Evolutionary conservation across 1,140 invertebrate genomes (phyloP).

Genomic region (Drosophila kikkawai): DNA sequence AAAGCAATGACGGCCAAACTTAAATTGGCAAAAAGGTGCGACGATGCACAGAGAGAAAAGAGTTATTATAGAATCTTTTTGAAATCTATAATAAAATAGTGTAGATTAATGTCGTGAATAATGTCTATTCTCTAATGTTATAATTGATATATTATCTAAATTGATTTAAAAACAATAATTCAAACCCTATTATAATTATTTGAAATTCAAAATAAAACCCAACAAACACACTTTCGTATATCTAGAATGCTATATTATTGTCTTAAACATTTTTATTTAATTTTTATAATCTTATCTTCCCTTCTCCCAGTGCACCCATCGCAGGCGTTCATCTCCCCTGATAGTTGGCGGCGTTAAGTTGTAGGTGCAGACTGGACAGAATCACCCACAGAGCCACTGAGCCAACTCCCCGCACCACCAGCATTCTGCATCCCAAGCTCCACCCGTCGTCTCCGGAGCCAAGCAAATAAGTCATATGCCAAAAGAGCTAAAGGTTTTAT

Average conservation of each 20-base stretch:
- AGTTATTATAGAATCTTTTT: neutral
- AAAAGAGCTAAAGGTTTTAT: slow-evolving; percentile 52
- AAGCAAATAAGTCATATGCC: slow-evolving; percentile 79
- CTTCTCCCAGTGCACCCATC: slow-evolving; percentile 18
- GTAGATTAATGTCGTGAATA: no score
- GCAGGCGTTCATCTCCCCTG: slow-evolving; percentile 44
- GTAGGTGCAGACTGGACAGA: slow-evolving; percentile 78
- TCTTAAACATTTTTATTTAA: no score
- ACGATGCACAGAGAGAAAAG: slow-evolving; percentile 21
- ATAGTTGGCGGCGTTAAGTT: slow-evolving; percentile 75
- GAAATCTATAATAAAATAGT: neutral
- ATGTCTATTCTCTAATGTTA: no score
- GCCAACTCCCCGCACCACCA: slow-evolving; percentile 24
- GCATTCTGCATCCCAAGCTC: slow-evolving; percentile 4
- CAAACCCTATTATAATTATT: no score
- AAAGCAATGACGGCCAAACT: slow-evolving; percentile 45
- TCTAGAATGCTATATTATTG: no score
- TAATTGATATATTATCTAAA: no score
- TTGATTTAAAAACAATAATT: no score
- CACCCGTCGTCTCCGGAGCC: slow-evolving; percentile 15
- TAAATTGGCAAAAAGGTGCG: slow-evolving; percentile 74
- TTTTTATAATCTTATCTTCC: no score
- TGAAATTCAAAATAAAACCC: no score
- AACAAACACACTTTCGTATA: no score
- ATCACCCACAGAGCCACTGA: slow-evolving; percentile 42